phyloP scores from a whole-genome alignment of 2,113 vertebrate species.

The Lichenostomus cassidix region DNA sequence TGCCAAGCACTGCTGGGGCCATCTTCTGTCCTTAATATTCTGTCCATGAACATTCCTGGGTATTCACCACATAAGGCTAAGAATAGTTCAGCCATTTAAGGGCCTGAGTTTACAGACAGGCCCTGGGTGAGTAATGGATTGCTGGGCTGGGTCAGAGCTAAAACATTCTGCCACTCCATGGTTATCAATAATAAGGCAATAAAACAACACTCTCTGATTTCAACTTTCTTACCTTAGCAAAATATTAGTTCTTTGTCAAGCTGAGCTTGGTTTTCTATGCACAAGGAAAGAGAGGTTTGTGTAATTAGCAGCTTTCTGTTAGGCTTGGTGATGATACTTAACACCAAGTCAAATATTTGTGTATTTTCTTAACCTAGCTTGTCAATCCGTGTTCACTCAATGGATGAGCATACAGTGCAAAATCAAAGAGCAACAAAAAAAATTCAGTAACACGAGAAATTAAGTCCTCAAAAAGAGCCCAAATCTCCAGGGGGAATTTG shows the following conservation, averaged over 20 bases:
- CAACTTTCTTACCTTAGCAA: background rate
- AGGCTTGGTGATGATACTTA: background rate
- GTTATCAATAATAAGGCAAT: constrained; percentile 16
- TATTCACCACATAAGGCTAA: constrained; percentile 53
- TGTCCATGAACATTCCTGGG: constrained; percentile 55
- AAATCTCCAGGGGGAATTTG: background rate
- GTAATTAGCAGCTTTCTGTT: background rate
- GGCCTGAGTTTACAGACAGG: constrained; percentile 1
- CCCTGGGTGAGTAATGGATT: background rate
- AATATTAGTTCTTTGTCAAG: background rate
- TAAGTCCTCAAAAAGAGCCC: accelerated
- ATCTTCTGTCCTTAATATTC: constrained; percentile 58
- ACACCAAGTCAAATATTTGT: background rate
- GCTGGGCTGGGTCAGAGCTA: background rate
- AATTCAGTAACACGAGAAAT: background rate
- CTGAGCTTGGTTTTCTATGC: background rate
- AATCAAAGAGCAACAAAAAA: background rate
- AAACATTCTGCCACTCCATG: background rate
- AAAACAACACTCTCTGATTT: background rate
- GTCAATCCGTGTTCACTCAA: background rate
- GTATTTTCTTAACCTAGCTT: background rate
- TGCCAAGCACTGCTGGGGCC: constrained; percentile 31
- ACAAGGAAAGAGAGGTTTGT: background rate
- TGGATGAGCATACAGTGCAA: background rate
- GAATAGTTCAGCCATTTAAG: constrained; percentile 65